Percentiles rank a stretch among this genome's conserved stretches.
These are phyloP conservation scores for Crotalus tigris DNA, from an alignment of 2,113 vertebrate genomes.

Conservation along the genomic window DNA sequence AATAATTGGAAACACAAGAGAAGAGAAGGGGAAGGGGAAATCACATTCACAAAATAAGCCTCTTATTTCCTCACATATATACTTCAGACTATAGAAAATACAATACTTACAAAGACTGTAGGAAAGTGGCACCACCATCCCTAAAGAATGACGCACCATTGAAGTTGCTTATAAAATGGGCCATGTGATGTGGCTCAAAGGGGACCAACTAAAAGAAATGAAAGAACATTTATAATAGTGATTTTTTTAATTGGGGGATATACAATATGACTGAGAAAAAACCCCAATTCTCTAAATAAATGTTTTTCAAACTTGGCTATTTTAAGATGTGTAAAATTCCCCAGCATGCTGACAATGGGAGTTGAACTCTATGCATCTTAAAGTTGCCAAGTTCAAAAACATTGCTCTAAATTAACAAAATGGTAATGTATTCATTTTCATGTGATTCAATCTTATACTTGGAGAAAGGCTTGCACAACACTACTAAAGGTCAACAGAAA, in stretches of 20 bases:
- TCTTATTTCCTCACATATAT: background rate
- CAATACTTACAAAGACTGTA: constrained; percentile 77
- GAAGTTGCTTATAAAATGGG: constrained; percentile 48
- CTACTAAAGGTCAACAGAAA: background rate
- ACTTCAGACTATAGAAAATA: background rate
- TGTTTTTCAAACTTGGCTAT: background rate
- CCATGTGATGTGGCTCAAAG: constrained; percentile 65
- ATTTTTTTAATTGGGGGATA: background rate
- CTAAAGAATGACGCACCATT: constrained; percentile 50
- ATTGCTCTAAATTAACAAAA: background rate
- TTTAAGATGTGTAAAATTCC: background rate
- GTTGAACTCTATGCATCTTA: background rate
- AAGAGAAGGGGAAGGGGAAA: background rate
- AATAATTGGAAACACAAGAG: background rate
- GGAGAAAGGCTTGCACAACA: background rate
- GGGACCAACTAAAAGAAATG: constrained; percentile 77
- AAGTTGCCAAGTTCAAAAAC: background rate
- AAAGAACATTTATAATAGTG: background rate
- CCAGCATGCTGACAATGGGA: background rate
- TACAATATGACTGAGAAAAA: background rate
- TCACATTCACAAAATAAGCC: background rate
- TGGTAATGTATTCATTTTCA: background rate
- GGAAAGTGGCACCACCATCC: constrained; percentile 69
- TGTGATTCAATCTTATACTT: background rate
- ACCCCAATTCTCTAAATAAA: background rate